phyloP scores from a whole-genome alignment of 2,113 vertebrate species.

The Scartelaos histophorus region DNA sequence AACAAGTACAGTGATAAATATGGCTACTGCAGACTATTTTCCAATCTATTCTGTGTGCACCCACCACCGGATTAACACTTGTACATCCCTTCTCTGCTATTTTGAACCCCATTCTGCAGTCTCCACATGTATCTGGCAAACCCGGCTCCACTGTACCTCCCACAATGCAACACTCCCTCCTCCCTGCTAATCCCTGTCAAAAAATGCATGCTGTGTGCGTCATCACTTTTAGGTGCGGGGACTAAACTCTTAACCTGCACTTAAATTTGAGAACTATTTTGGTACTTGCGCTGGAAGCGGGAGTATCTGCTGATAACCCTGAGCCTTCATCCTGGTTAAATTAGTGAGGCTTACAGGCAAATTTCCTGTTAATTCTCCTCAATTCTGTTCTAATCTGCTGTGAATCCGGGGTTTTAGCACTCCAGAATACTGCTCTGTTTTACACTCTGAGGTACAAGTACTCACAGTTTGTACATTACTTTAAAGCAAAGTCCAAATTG shows the following conservation, averaged over 20 bases:
- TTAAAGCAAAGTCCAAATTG: not conserved
- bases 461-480: not conserved
- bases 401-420: slow-evolving; percentile 61
- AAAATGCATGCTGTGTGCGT: slow-evolving; percentile 56
- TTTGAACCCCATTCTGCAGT: slow-evolving; percentile 17
- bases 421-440: slow-evolving; percentile 56
- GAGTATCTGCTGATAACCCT: slow-evolving; percentile 27
- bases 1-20: not conserved
- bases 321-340: slow-evolving; percentile 52
- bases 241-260: slow-evolving; percentile 47
- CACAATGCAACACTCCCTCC: slow-evolving; percentile 51
- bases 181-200: slow-evolving; percentile 64
- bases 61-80: slow-evolving; percentile 47
- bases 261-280: slow-evolving; percentile 61
- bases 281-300: slow-evolving; percentile 11
- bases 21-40: slow-evolving; percentile 17
- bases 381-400: slow-evolving; percentile 71
- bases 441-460: slow-evolving; percentile 47
- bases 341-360: slow-evolving; percentile 64
- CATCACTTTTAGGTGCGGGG: slow-evolving; percentile 37
- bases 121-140: slow-evolving; percentile 29
- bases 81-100: slow-evolving; percentile 37
- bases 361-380: slow-evolving; percentile 73
- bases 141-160: slow-evolving; percentile 38
- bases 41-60: slow-evolving; percentile 20